These are phyloP conservation scores for Actinernus sp. DNA, from an alignment of 92 coral and sea anemone species.

Conservation along the genomic window DNA sequence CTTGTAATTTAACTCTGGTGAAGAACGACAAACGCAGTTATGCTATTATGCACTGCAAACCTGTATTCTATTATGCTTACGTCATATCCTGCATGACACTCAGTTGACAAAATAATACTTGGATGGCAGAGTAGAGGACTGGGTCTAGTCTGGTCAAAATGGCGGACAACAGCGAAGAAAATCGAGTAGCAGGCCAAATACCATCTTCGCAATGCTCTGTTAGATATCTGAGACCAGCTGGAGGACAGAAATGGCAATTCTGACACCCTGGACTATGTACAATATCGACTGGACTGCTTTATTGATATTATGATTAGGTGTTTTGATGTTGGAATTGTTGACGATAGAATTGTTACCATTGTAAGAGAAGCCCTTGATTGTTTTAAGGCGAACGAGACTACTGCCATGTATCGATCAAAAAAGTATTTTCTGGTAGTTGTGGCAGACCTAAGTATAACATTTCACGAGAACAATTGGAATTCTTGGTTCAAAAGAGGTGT, in stretches of 20 bases:
- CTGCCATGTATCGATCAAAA: constrained; percentile 1
- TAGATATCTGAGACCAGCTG: too few species aligned
- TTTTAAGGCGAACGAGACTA: too few species aligned
- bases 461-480: constrained; percentile 47
- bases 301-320: constrained; percentile 21
- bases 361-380: constrained; percentile 26
- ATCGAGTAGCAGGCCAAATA: too few species aligned
- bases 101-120: too few species aligned
- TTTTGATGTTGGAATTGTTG: constrained; percentile 10
- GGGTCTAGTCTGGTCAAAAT: too few species aligned
- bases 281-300: constrained; percentile 22
- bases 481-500: constrained; percentile 35
- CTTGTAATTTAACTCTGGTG: too few species aligned
- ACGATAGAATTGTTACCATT: neutral
- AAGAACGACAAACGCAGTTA: too few species aligned
- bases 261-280: neutral
- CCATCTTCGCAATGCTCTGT: too few species aligned
- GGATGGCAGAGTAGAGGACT: too few species aligned
- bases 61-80: neutral
- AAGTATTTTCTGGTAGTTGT: constrained; percentile 38
- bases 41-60: too few species aligned
- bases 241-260: neutral
- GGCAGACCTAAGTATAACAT: constrained; percentile 45
- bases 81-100: too few species aligned
- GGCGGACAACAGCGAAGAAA: too few species aligned